A percentile compares a stretch with the other conserved stretches of the same genome.
Conservation (phyloP, 2,888 invertebrate species). For the Lasioglossum marginatum region DNA sequence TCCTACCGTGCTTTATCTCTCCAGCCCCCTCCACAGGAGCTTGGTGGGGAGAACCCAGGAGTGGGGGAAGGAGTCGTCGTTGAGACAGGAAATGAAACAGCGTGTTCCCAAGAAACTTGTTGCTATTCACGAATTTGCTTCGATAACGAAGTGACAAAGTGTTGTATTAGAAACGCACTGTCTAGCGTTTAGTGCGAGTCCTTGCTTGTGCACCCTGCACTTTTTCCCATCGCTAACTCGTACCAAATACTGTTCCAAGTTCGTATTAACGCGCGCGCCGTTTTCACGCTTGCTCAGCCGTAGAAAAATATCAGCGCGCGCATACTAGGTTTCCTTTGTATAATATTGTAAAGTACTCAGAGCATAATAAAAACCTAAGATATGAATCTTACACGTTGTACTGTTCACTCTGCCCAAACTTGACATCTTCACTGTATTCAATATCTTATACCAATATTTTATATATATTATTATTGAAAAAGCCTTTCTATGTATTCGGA, state of each 20-base stretch:
- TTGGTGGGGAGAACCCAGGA: too few species aligned
- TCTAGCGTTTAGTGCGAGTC: slow-evolving; percentile 69
- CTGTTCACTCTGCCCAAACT: not conserved
- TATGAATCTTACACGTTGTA: slow-evolving; percentile 72
- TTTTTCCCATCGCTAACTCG: slow-evolving; percentile 59
- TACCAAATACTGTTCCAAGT: slow-evolving; percentile 64
- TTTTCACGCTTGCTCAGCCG: slow-evolving; percentile 56
- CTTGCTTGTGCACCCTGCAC: slow-evolving; percentile 68
- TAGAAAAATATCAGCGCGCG: slow-evolving; percentile 54
- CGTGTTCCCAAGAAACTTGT: slow-evolving; percentile 24
- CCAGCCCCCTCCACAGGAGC: too few species aligned
- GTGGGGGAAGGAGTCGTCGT: too few species aligned
- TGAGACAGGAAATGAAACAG: not conserved
- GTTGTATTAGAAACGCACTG: slow-evolving; percentile 65
- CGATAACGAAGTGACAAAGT: slow-evolving; percentile 42
- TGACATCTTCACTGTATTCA: not conserved
- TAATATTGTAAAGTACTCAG: slow-evolving; percentile 82
- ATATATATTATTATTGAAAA: too few species aligned
- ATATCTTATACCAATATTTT: too few species aligned
- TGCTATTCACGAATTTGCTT: slow-evolving; percentile 34
- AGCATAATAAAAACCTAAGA: slow-evolving; percentile 81
- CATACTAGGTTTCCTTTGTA: slow-evolving; percentile 79
- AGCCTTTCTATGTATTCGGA: not conserved
- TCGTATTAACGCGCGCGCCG: slow-evolving; percentile 47
- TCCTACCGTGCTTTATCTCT: too few species aligned